phyloP scores from a whole-genome alignment of 1,140 invertebrate species.

The Chymomyza costata region DNA sequence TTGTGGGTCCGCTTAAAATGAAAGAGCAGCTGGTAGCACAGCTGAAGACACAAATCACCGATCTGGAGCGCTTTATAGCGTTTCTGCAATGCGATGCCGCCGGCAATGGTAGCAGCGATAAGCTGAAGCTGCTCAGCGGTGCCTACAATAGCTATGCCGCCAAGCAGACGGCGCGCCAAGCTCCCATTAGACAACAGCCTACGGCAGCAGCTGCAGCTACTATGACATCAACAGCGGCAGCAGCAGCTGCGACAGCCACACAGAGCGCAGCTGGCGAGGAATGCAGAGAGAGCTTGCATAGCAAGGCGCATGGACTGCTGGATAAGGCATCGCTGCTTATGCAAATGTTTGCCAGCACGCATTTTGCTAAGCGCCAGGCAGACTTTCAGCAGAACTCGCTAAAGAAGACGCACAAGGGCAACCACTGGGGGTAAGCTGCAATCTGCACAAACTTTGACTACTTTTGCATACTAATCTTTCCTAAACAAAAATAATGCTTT shows the following conservation, averaged over 20 bases:
- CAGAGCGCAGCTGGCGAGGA: not conserved
- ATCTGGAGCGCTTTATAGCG: conserved; percentile 97
- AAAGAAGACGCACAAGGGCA: conserved; percentile 89
- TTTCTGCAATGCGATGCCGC: conserved; percentile 90
- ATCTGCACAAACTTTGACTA: conserved; percentile 17
- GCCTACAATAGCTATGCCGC: conserved; percentile 71
- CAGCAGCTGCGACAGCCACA: conserved; percentile 1
- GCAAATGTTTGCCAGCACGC: conserved; percentile 94
- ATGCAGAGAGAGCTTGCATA: conserved; percentile 54
- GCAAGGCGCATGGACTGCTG: conserved; percentile 79
- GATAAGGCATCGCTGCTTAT: conserved; percentile 90
- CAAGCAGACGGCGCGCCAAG: conserved; percentile 59
- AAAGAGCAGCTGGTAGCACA: conserved; percentile 97
- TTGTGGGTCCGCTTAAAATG: conserved; percentile 95
- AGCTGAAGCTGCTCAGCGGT: conserved; percentile 46
- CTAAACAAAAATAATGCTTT: conserved; percentile 30
- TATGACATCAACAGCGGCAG: not conserved
- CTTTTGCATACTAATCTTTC: conserved; percentile 12
- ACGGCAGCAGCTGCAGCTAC: not conserved
- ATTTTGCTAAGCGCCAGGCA: conserved; percentile 81
- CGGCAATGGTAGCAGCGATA: conserved; percentile 24
- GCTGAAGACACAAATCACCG: conserved; percentile 96
- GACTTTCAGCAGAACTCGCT: conserved; percentile 87
- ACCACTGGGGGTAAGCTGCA: conserved; percentile 94
- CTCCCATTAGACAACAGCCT: not conserved